Evolutionary conservation across 2,888 invertebrate genomes (phyloP).

Genomic region (Pteria penguin): DNA sequence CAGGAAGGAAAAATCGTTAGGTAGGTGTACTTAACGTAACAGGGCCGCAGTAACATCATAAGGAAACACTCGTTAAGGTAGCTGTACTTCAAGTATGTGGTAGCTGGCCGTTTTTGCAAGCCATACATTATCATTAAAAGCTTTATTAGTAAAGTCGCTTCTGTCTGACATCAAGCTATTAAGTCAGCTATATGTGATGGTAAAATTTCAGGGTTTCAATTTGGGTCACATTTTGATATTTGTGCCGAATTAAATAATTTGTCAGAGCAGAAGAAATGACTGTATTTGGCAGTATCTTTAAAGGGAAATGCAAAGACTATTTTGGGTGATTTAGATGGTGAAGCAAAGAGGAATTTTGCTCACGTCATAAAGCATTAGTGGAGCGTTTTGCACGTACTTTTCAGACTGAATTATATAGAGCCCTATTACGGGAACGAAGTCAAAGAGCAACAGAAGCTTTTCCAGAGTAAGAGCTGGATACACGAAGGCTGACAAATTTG

Average conservation of each 20-base stretch:
- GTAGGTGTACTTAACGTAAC: too few relatives aligned
- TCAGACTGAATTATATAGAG: conserved; percentile 11
- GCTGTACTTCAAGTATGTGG: too few relatives aligned
- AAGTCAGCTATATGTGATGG: conserved; percentile 9
- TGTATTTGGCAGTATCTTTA: conserved; percentile 10
- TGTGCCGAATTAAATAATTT: conserved; percentile 4
- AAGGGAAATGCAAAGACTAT: conserved; percentile 3
- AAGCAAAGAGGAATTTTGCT: not conserved
- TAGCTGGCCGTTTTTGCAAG: too few relatives aligned
- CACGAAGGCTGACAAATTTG: not conserved
- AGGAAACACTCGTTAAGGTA: too few relatives aligned
- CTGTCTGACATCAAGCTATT: too few relatives aligned
- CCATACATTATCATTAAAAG: too few relatives aligned
- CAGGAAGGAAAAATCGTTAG: too few relatives aligned
- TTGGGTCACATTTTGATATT: not conserved
- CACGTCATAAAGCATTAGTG: not conserved
- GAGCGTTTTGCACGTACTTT: not conserved
- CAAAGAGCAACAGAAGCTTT: conserved; percentile 9
- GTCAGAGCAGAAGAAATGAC: too few relatives aligned
- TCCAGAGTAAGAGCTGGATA: conserved; percentile 1
- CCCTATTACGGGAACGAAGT: not conserved
- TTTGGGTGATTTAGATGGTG: not conserved
- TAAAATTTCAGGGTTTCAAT: not conserved
- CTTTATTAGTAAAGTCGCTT: too few relatives aligned
- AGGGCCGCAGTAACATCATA: too few relatives aligned